These are phyloP conservation scores for Bothrops jararaca DNA, from an alignment of 2,113 vertebrate genomes.

Conservation along the genomic window DNA sequence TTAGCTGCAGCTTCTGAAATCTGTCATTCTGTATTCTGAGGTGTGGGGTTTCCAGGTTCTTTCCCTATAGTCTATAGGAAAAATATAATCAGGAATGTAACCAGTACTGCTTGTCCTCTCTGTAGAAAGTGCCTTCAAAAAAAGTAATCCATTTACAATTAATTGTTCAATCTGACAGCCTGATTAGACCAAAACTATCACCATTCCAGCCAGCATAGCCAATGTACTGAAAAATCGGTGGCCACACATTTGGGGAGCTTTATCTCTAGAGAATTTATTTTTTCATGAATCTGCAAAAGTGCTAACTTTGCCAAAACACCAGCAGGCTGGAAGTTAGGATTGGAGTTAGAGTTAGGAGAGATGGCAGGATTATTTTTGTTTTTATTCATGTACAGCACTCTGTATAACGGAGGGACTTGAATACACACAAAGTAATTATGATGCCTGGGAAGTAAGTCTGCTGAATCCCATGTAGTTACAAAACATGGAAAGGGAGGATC, in stretches of 20 bases:
- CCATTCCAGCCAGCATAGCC: background rate
- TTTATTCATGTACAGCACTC: background rate
- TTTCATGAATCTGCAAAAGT: background rate
- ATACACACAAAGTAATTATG: background rate
- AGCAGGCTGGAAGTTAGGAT: background rate
- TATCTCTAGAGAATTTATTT: background rate
- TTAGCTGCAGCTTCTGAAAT: background rate
- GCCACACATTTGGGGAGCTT: background rate
- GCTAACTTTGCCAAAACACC: background rate
- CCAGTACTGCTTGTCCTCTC: background rate
- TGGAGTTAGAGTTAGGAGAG: background rate
- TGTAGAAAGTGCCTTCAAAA: background rate
- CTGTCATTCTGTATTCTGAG: background rate
- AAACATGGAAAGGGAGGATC: background rate
- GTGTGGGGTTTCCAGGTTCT: background rate
- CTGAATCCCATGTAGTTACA: background rate
- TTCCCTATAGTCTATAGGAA: background rate
- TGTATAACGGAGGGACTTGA: background rate
- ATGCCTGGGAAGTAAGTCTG: background rate
- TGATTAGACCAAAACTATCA: background rate
- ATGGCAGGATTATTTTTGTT: background rate
- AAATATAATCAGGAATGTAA: background rate
- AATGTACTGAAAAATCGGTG: background rate
- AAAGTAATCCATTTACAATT: background rate
- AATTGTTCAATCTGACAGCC: background rate